Conservation (phyloP, 2,113 vertebrate genomes). For the Macroglossus sobrinus region DNA sequence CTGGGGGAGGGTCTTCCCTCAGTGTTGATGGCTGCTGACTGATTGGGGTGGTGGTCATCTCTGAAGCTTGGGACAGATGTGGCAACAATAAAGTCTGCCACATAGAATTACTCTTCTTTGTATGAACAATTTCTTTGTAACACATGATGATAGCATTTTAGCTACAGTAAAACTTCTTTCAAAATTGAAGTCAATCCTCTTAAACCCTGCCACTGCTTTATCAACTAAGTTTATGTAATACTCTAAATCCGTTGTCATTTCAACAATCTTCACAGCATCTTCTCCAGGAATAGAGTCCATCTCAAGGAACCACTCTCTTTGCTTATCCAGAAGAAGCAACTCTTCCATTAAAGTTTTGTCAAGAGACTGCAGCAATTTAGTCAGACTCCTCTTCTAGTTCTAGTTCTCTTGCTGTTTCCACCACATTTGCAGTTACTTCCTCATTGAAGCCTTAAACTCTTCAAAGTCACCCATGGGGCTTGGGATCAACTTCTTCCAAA, state of each 20-base stretch:
- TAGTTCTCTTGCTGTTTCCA: neutral
- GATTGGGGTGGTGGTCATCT: neutral
- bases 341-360: neutral
- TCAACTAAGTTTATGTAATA: neutral
- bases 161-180: neutral
- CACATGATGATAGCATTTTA: neutral
- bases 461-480: too few relatives aligned
- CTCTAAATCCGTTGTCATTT: neutral
- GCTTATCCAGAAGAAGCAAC: neutral
- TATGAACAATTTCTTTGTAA: neutral
- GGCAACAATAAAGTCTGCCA: neutral
- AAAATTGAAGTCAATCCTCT: neutral
- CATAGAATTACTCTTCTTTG: neutral
- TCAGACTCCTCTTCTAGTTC: too few relatives aligned
- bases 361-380: neutral
- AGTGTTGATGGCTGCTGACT: neutral
- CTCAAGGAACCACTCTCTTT: neutral
- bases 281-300: neutral
- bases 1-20: neutral
- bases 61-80: neutral
- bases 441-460: neutral
- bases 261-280: neutral
- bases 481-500: neutral
- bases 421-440: neutral
- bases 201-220: neutral